Evolutionary conservation across 2,113 vertebrate species (phyloP).

Genomic region (Coryphaenoides rupestris): DNA sequence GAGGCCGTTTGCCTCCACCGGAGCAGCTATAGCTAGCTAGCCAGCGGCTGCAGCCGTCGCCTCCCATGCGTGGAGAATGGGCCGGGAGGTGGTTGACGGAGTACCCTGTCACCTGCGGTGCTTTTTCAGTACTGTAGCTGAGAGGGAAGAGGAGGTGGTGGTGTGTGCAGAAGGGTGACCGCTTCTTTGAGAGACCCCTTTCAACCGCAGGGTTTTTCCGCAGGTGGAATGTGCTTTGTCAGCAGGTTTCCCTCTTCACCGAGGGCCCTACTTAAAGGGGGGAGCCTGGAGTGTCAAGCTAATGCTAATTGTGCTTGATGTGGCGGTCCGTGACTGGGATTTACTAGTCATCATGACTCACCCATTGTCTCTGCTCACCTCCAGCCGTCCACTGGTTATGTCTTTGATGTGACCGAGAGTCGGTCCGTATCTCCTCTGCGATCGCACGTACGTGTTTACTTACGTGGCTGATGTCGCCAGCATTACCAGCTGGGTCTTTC

Average conservation of each 20-base stretch:
- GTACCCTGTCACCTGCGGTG: slow-evolving; percentile 59
- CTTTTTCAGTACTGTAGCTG: background rate
- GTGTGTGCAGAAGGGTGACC: slow-evolving; percentile 34
- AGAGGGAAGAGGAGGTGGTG: too few relatives aligned
- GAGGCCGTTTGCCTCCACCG: slow-evolving; percentile 53
- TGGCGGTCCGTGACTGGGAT: slow-evolving; percentile 52
- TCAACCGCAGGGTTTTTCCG: slow-evolving; percentile 54
- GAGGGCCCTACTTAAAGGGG: slow-evolving; percentile 57
- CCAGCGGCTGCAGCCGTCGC: slow-evolving; percentile 18
- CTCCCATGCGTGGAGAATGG: slow-evolving; percentile 28
- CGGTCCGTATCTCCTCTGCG: too few relatives aligned
- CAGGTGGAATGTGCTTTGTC: slow-evolving; percentile 70
- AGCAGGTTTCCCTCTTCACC: slow-evolving; percentile 66
- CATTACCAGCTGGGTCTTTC: too few relatives aligned
- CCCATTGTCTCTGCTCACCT: slow-evolving; percentile 37
- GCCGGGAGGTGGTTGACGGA: slow-evolving; percentile 56
- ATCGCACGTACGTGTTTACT: background rate
- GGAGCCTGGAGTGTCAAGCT: slow-evolving; percentile 62
- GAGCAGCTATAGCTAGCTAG: slow-evolving; percentile 36
- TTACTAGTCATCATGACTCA: slow-evolving; percentile 49
- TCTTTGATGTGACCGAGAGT: slow-evolving; percentile 13
- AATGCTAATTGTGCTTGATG: slow-evolving; percentile 63
- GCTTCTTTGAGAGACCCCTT: slow-evolving; percentile 54
- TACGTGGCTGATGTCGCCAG: too few relatives aligned
- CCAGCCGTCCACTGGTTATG: background rate